Base-by-base conservation (phyloP, 92 coral and sea anemone species). In the Plumapathes pennacea region DNA sequence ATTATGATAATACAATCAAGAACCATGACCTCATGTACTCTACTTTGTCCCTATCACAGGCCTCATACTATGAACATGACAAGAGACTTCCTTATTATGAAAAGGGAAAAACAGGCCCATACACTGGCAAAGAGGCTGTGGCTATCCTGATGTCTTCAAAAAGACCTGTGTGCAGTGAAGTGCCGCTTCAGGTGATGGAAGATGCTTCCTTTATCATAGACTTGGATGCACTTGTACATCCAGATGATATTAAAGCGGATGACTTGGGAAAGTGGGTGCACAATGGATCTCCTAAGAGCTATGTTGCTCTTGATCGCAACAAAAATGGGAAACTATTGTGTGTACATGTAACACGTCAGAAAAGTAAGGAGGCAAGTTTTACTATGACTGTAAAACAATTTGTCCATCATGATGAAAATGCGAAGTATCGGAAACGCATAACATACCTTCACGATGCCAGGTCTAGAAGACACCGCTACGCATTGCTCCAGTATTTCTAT, bases 161-260 rank as follows among this genome's bases (percentile, higher is more conserved):
- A 37, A 26, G 46, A 45, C 29, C 23, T 12, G 20, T 43, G 21
- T 65, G 72, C 51, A 27, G 58, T 1, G 41, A 39, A 53, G 62
- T 67, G 26, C 63, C 74, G 17, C 32, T 67, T 25, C 50, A 67
- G 54, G 74, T 67, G 32, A 52, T 51, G 63, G 64, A 53, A 38
- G 54, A 67, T 28, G 63, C 74, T 18, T 47, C n/a, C n/a, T n/a
- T n/a, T n/a, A n/a, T n/a, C n/a, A 50, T 43, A 17, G 71, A 63
- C 56, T 39, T 64, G 17, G 72, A 64, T 38, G 28, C 38, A 25
- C 61, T 64, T 49, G 47, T 50, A 11, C 10, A 64, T 64, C 63
- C 72, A 30, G 38, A 64, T 28, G 72, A 50, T 53, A 32, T 50
- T 21, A 34, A 23, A 49, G 43, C 62, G n/a, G 72, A 64, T 52